Evolutionary conservation across 1,140 invertebrate genomes (phyloP), one percentile per base, ranked within the genome.

Genomic region (Drosophila aff.): DNA sequence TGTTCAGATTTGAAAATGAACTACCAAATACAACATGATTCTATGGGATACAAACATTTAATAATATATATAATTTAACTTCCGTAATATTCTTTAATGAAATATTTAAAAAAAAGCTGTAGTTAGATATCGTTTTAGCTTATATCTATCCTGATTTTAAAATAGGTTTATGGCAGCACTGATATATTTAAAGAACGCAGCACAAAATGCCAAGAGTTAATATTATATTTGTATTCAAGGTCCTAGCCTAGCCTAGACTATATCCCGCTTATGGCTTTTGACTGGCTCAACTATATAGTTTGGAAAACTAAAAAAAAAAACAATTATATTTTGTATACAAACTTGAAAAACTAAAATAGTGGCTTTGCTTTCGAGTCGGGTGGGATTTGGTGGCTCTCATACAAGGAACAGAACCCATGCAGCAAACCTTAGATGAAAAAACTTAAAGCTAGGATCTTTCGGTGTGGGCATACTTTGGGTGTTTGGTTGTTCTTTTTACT

Each of bases 331-430:
- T 33, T 31, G 11, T 50, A 36, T 47, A 18, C 40, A 43, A 62
- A 7, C 16, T 43, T 57, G 28, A 53, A 11, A 31, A 61, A 67
- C 40, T 64, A 21, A 81, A 50, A 59, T 57, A 11, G 59, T 65
- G 60, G 66, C 46, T 57, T 67, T 50, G 66, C 38, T 65, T 72
- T 74, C 31, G 36, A 61, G 40, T 43, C 13, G 41, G 41, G 31
- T 52, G 38, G 55, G 53, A 38, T 49, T 49, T 47, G 73, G 41
- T 52, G 71, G 55, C 33, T 49, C 46, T 66, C 31, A 60, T 66
- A 71, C 61, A 68, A 67, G 47, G 58, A 62, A 64, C 62, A 46
- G 58, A 78, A 77, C 28, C 64, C 83, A 87, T 89, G 83, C 83
- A 80, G 63, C 62, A 85, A 79, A 65, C 59, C 66, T 74, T 69